Evolutionary conservation across 2,888 invertebrate genomes (phyloP), one percentile per base, ranked within the genome.

Genomic region (Isotomurus palustris): DNA sequence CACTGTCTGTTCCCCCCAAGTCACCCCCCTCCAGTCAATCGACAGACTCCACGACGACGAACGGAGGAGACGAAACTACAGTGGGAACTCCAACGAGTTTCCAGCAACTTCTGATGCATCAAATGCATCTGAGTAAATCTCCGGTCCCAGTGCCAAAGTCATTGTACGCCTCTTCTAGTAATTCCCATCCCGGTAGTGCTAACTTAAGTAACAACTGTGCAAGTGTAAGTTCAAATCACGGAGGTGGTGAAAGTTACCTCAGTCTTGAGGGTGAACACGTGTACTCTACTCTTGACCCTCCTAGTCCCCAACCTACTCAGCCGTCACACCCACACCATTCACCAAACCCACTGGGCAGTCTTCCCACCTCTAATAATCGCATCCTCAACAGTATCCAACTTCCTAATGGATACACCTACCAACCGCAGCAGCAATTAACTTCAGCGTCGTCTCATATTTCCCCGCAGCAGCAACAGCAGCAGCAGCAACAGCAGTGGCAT

Each of bases 261-360:
- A 65, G 67, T 63, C 35, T 64, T 35, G 70, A 68, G 24, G 70
- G 64, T 21, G 70, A 70, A 43, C 70, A 70, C 43, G 67, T 68
- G 10, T 70, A 70, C 56, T 68, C 68, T 17, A 61, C 66, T 4
- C 56, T 68, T 38, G 68, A 68, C 53, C 68, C 68, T 49, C 70
- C 70, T 54, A 66, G 66, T 65, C 68, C 68, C 19, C 69, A 66
- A 54, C n/a, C n/a, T n/a, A n/a, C n/a, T n/a, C n/a, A n/a, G n/a
- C n/a, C n/a, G n/a, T n/a, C n/a, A n/a, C n/a, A n/a, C n/a, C 63
- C 60, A 49, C 47, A 56, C 28, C 59, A 56, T 40, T 56, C 57
- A 6, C 56, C 47, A 32, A 36, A 41, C 6, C 32, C 4, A 4
- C 14, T 4, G 22, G n/a, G 10, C 10, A 32, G 45, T 45, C 38